A percentile compares a stretch with the other conserved stretches of the same genome.
Evolutionary conservation across 1,140 invertebrate species (phyloP).

Genomic region (Drosophila bocqueti): DNA sequence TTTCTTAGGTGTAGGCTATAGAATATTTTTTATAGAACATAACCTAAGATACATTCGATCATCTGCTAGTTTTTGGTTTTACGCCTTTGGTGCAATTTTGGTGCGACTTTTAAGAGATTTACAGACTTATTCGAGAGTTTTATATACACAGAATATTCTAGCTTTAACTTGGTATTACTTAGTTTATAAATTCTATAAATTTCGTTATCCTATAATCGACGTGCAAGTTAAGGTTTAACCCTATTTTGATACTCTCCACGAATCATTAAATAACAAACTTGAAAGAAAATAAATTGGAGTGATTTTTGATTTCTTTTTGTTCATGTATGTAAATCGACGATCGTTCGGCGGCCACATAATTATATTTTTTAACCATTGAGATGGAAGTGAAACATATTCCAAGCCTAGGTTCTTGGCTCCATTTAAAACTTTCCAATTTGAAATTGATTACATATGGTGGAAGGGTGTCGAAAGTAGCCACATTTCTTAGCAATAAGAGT

Average conservation of each 20-base stretch:
- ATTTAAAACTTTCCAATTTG: background rate
- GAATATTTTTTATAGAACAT: conserved; percentile 1
- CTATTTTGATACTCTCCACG: background rate
- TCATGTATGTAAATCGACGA: no score
- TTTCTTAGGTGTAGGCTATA: conserved; percentile 2
- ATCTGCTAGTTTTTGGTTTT: conserved; percentile 46
- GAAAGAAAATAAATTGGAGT: conserved; percentile 2
- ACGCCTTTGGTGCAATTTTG: conserved; percentile 68
- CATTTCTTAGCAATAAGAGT: background rate
- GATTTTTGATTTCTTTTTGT: no score
- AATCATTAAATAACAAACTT: conserved; percentile 4
- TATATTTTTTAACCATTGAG: background rate
- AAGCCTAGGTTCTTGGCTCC: background rate
- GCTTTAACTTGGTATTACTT: background rate
- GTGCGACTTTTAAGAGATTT: conserved; percentile 30
- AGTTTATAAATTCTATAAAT: background rate
- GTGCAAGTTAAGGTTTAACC: conserved; percentile 5
- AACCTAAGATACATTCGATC: conserved; percentile 28
- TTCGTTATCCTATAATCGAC: background rate
- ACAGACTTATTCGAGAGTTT: conserved; percentile 57
- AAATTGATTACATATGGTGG: background rate
- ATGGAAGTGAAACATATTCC: background rate
- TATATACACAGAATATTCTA: conserved; percentile 46
- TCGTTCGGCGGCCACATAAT: background rate
- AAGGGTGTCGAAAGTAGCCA: background rate